Percentiles rank a stretch among this genome's conserved stretches.
These are phyloP conservation scores for Mirounga angustirostris DNA, from an alignment of 2,113 vertebrate genomes.

Conservation along the genomic window DNA sequence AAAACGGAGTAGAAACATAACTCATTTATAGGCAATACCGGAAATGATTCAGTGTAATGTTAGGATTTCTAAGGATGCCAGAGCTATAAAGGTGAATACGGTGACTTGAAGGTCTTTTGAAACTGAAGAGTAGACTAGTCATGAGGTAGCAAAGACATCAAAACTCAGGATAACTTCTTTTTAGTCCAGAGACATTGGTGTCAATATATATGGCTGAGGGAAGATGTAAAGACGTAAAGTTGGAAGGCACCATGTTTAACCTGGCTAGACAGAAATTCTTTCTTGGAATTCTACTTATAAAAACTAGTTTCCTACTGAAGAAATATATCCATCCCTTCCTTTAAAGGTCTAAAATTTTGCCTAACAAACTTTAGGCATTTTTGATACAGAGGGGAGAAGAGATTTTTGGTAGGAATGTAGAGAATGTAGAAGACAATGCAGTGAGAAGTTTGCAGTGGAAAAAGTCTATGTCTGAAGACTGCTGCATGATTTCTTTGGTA, in stretches of 20 bases:
- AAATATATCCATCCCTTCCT: not conserved
- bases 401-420: not conserved
- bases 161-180: not conserved
- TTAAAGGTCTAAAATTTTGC: not conserved
- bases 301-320: not conserved
- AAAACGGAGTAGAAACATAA: not conserved
- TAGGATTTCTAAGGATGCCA: not conserved
- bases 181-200: not conserved
- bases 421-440: not conserved
- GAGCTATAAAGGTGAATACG: not conserved
- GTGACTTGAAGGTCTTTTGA: not conserved
- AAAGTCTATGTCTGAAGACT: not conserved
- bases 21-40: fast-evolving
- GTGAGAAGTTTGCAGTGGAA: not conserved
- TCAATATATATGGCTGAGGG: not conserved
- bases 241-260: not conserved
- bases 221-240: too few species aligned
- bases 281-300: not conserved
- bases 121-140: not conserved
- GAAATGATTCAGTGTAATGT: not conserved
- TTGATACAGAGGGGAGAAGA: not conserved
- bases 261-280: not conserved
- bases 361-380: not conserved
- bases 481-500: not conserved
- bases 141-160: not conserved